phyloP scores from a whole-genome alignment of 2,888 invertebrate genomes.

The Synergus itoensis region DNA sequence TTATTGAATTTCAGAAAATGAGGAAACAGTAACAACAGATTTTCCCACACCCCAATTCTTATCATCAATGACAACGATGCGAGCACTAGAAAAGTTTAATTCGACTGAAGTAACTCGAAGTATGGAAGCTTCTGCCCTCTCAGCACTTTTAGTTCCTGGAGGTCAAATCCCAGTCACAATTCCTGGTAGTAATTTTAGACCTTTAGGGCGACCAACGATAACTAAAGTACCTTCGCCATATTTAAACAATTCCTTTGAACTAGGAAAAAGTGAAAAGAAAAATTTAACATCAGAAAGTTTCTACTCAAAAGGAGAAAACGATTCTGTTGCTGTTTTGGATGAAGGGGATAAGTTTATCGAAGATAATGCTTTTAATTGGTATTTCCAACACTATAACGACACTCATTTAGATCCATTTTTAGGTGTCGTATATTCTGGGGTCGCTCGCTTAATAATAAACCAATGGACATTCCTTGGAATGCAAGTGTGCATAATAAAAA shows the following conservation, averaged over 20 bases:
- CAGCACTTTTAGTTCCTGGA: conserved; percentile 83
- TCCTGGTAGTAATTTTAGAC: conserved; percentile 68
- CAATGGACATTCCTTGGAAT: conserved; percentile 27
- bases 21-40: conserved; percentile 20
- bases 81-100: conserved; percentile 12
- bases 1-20: neutral
- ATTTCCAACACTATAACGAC: conserved; percentile 91
- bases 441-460: neutral
- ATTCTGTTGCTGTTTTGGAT: conserved; percentile 57
- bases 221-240: conserved; percentile 81
- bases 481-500: conserved; percentile 12
- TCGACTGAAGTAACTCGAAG: conserved; percentile 70
- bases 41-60: conserved; percentile 16
- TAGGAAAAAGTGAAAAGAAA: conserved; percentile 53
- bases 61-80: conserved; percentile 9
- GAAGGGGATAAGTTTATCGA: conserved; percentile 79
- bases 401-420: conserved; percentile 80
- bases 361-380: conserved; percentile 87
- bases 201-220: conserved; percentile 81
- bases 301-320: conserved; percentile 47
- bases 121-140: conserved; percentile 79
- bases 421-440: conserved; percentile 66
- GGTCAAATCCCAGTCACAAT: conserved; percentile 77
- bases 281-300: conserved; percentile 31
- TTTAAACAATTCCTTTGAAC: conserved; percentile 54